phyloP scores from a whole-genome alignment of 2,888 invertebrate species.

The Theretra japonica region DNA sequence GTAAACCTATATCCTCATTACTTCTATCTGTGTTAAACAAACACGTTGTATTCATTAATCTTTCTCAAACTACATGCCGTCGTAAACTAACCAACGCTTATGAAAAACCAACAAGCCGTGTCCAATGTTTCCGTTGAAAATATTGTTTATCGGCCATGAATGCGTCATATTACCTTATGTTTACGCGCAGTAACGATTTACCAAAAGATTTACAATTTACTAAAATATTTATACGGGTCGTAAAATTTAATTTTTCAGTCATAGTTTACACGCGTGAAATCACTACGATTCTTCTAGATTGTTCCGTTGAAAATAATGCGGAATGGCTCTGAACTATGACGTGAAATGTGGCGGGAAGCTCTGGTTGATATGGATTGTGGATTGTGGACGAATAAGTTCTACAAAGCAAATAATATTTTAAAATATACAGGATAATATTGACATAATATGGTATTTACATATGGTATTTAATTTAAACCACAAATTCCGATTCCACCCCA shows the following conservation, averaged over 20 bases:
- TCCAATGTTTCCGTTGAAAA: slow-evolving; percentile 17
- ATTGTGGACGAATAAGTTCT: too few relatives aligned
- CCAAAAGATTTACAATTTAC: slow-evolving; percentile 24
- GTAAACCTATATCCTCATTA: too few relatives aligned
- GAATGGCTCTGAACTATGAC: background rate
- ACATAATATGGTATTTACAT: too few relatives aligned
- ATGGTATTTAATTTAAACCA: too few relatives aligned
- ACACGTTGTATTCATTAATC: background rate
- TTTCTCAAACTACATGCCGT: background rate
- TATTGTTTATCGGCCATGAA: slow-evolving; percentile 5
- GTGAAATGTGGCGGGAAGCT: background rate
- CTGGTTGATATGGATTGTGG: background rate
- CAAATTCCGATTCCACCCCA: too few relatives aligned
- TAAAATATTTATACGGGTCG: background rate
- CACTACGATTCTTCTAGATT: background rate
- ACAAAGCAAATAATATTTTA: too few relatives aligned
- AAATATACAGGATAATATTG: too few relatives aligned
- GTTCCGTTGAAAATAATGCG: background rate
- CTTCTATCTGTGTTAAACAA: background rate
- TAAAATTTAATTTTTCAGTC: slow-evolving; percentile 10
- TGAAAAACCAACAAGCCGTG: slow-evolving; percentile 1
- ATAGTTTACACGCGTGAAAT: background rate
- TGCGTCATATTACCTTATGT: slow-evolving; percentile 27
- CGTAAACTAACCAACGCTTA: slow-evolving; percentile 7
- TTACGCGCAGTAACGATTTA: slow-evolving; percentile 23